Evolutionary conservation across 2,888 invertebrate genomes (phyloP).

Genomic region (Nephrotoma flavescens): DNA sequence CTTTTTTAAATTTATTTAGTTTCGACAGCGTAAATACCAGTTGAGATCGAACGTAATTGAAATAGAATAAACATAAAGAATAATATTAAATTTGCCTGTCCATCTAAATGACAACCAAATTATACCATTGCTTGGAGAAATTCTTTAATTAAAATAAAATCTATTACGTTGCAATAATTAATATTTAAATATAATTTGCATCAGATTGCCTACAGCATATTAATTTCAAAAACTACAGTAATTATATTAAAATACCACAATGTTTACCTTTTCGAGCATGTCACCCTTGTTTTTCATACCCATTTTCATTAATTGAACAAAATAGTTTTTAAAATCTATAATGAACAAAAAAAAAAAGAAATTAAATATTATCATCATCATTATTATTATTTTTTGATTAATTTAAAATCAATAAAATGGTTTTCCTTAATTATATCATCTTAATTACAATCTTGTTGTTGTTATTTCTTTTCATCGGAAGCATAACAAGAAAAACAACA

Average conservation of each 20-base stretch:
- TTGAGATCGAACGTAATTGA: no score
- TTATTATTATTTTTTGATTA: background rate
- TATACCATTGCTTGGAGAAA: no score
- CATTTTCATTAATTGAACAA: background rate
- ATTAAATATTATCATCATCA: background rate
- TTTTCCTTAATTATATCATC: background rate
- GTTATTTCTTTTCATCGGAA: background rate
- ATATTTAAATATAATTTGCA: background rate
- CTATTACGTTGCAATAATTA: no score
- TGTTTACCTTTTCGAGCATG: background rate
- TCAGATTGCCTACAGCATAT: background rate
- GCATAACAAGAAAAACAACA: background rate
- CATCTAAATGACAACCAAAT: no score
- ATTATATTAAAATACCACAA: background rate
- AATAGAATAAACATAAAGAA: no score
- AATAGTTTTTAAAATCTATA: background rate
- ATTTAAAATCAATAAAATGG: background rate
- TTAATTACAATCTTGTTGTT: background rate
- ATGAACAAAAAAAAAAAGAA: background rate
- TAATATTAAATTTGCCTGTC: no score
- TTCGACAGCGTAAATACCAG: no score
- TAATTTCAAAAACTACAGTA: background rate
- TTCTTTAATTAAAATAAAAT: no score
- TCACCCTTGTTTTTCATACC: background rate
- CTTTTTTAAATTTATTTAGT: no score